Evolutionary conservation across 2,113 vertebrate species (phyloP), one percentile per base, ranked within the genome.

Genomic region (Hirundichthys speculiger): DNA sequence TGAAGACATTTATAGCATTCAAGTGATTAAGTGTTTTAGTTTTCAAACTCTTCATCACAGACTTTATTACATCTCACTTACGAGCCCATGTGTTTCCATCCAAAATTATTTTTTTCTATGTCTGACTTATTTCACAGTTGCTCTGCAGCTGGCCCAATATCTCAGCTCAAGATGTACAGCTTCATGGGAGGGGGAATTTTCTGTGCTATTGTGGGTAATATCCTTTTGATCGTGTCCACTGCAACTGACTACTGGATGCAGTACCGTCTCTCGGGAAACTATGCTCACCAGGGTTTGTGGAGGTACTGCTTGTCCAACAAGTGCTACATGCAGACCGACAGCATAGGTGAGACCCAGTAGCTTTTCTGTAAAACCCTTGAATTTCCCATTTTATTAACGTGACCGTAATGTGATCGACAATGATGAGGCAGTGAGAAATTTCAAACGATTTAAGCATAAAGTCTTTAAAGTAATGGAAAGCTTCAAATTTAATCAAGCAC

Each of bases 201-300:
- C 88, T 96, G 95, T 55, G 94, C 94, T 67, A 90, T 94, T 15
- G 92, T 95, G 60, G 95, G 93, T 22, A 95, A 94, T 67, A 92
- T 95, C 79, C 91, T 96, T 12, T 71, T 95, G 81, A 89, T 92
- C 79, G 93, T 95, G 59, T 94, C 94, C 80, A 94, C 93, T 0
- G 93, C 92, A 0, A 95, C 94, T 0, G 94, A 95, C 73, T 94
- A 94, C 90, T 96, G 95, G 95, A 94, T 95, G 94, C 94, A 95
- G 79, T 94, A 95, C 77, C 93, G 92, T 24, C 77, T 95, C 27
- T 94, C 93, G 0, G 94, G 95, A 20, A 85, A 90, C 77, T 93
- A 94, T 1, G 94, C 94, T 27, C 94, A 95, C 85, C 95, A 95
- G 88, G 94, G 95, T 15, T 90, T 96, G 42, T 96, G 94, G 95